These are phyloP conservation scores for Diloba caeruleocephala DNA, from an alignment of 2,888 invertebrate species.

Conservation along the genomic window DNA sequence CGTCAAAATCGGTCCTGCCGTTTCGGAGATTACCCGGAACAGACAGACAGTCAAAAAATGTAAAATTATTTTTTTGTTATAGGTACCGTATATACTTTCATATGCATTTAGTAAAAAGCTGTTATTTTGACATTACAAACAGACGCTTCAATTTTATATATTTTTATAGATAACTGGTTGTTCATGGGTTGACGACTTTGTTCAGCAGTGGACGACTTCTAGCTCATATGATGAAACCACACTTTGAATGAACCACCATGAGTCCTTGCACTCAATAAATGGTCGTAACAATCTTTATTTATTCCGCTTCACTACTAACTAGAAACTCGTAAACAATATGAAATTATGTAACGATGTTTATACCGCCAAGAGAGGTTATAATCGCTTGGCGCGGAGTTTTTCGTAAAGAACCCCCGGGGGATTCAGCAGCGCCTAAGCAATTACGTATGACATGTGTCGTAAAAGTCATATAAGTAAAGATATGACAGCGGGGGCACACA, in stretches of 20 bases:
- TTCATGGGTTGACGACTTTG: too few relatives aligned
- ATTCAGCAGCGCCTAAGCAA: constrained; percentile 74
- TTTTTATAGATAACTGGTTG: too few relatives aligned
- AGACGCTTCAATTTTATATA: too few relatives aligned
- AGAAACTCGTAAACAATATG: constrained; percentile 27
- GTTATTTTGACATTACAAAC: too few relatives aligned
- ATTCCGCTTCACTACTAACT: constrained; percentile 1
- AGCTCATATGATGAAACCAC: constrained; percentile 17
- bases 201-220: constrained; percentile 6
- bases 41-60: too few relatives aligned
- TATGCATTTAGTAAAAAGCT: too few relatives aligned
- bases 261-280: constrained; percentile 25
- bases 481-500: constrained; percentile 65
- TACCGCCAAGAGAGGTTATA: constrained; percentile 62
- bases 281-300: constrained; percentile 21
- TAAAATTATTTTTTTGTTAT: too few relatives aligned
- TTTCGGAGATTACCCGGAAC: too few relatives aligned
- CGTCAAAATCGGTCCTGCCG: too few relatives aligned
- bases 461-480: constrained; percentile 65
- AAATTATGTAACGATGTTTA: constrained; percentile 35
- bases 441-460: constrained; percentile 83
- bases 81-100: too few relatives aligned
- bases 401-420: constrained; percentile 63
- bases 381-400: constrained; percentile 64
- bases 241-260: constrained; percentile 28